Base-by-base conservation (phyloP, 2,797 vertebrate genomes). In the Synaphobranchus kaupii region DNA sequence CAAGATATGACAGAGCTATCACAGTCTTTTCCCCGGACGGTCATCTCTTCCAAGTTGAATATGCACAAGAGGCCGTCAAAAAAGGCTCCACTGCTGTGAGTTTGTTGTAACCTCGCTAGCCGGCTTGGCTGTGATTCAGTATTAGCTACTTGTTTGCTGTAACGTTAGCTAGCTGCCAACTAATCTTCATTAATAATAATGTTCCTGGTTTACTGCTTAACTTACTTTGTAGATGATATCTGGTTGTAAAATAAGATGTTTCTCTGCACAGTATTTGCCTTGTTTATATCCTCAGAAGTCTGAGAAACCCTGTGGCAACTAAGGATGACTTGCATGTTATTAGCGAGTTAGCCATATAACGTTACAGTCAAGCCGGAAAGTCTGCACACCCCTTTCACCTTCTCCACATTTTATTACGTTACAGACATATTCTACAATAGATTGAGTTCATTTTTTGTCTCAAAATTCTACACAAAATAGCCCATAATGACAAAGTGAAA, bases 31-130 rank as follows among this genome's bases (percentile, higher is more conserved):
- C 97, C 28, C 97, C 97, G 0, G 97, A 98, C 0, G 97, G 97
- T 0, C 97, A 98, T 86, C 95, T 98, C 1, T 98, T 98, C 82
- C 97, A 98, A 94, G 97, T 98, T 89, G 97, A 98, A 90, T 98
- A 98, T 90, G 97, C 97, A 4, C 97, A 97, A 88, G 97, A 98
- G 88, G 97, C 97, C 0, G 97, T 98, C 88, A 97, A 98, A 92
- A 98, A 98, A 90, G 97, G 97, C 6, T 98, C 97, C 54, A 98
- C 97, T 0, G 97, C 96, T 89, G 97, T 98, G 92, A 95, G 97
- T 89, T 50, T 39, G 84, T 84, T 87, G 17, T 76, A 66, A 66
- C 63, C 7, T 28, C 89, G 89, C 89, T 90, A 89, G 90, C 85
- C 91, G 89, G 54, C 73, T 78, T 17, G 3, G 31, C 4, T 15